phyloP scores from a whole-genome alignment of 2,113 vertebrate genomes.

The Terrapene triunguis region DNA sequence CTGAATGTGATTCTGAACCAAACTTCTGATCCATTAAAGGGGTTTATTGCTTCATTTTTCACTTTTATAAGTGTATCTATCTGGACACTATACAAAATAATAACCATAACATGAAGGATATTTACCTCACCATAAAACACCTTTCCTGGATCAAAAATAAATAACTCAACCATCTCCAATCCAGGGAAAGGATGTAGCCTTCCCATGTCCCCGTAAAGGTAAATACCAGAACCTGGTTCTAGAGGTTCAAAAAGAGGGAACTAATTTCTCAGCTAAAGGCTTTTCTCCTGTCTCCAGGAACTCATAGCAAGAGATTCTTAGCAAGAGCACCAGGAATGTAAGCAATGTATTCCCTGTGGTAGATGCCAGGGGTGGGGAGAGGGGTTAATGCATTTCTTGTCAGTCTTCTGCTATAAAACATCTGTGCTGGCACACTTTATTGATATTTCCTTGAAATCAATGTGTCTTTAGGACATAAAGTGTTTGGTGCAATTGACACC shows the following conservation, averaged over 20 bases:
- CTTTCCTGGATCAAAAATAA: not conserved
- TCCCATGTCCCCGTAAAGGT: not conserved
- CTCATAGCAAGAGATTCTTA: not conserved
- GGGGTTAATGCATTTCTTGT: not conserved
- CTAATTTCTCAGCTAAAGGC: not conserved
- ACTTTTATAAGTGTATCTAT: not conserved
- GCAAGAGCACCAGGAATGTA: not conserved
- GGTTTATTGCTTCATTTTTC: not conserved
- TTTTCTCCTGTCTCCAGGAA: not conserved
- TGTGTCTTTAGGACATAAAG: not conserved
- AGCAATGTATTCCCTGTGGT: rapidly evolving
- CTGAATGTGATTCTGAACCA: not conserved
- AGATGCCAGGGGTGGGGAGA: not conserved
- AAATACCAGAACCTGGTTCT: rapidly evolving
- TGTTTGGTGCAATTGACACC: not conserved
- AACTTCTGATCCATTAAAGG: not conserved
- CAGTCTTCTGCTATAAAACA: not conserved
- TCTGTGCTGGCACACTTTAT: not conserved
- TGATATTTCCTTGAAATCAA: not conserved
- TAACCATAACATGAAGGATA: too few species aligned
- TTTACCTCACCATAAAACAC: too few species aligned
- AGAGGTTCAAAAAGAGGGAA: rapidly evolving
- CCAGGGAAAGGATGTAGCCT: not conserved
- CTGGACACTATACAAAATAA: not conserved
- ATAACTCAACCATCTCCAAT: not conserved